Percentiles rank a stretch among this genome's conserved stretches.
phyloP scores from a whole-genome alignment of 2,797 vertebrate species.

The Euthynnus affinis region DNA sequence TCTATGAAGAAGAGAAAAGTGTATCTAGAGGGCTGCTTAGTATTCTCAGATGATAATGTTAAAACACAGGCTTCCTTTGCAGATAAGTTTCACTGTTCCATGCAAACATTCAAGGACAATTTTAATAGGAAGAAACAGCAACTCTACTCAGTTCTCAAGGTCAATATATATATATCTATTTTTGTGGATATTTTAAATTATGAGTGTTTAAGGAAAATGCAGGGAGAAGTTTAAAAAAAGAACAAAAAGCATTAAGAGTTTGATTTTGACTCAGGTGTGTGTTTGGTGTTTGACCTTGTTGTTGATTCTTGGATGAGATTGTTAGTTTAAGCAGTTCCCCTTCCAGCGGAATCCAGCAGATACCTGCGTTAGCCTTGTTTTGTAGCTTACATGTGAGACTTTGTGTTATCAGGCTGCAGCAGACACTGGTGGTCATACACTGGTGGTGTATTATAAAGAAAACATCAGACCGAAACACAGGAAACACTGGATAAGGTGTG shows the following conservation, averaged over 20 bases:
- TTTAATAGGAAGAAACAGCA: slow-evolving; percentile 18
- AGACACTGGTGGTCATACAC: not conserved
- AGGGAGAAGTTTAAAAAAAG: not conserved
- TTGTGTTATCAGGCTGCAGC: not conserved
- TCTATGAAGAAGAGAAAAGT: slow-evolving; percentile 9
- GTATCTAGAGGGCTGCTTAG: slow-evolving; percentile 38
- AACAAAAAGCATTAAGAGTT: no score
- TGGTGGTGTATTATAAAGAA: not conserved
- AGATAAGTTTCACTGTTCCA: slow-evolving; percentile 16
- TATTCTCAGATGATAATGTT: slow-evolving; percentile 27
- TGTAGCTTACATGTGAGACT: not conserved
- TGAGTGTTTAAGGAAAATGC: not conserved
- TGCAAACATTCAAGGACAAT: slow-evolving; percentile 33
- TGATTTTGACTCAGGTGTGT: not conserved
- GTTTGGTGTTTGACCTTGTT: slow-evolving; percentile 1
- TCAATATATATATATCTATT: no score
- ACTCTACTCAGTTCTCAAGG: not conserved
- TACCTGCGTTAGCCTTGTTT: not conserved
- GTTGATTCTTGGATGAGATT: not conserved
- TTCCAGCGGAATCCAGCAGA: slow-evolving; percentile 4
- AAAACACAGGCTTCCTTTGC: slow-evolving; percentile 16
- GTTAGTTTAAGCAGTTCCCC: not conserved
- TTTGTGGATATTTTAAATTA: not conserved
- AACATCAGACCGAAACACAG: not conserved
- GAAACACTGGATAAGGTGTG: not conserved